Percentiles rank a stretch among this genome's conserved stretches.
These are phyloP conservation scores for Pagrus major DNA, from an alignment of 2,113 vertebrate genomes.

Conservation along the genomic window DNA sequence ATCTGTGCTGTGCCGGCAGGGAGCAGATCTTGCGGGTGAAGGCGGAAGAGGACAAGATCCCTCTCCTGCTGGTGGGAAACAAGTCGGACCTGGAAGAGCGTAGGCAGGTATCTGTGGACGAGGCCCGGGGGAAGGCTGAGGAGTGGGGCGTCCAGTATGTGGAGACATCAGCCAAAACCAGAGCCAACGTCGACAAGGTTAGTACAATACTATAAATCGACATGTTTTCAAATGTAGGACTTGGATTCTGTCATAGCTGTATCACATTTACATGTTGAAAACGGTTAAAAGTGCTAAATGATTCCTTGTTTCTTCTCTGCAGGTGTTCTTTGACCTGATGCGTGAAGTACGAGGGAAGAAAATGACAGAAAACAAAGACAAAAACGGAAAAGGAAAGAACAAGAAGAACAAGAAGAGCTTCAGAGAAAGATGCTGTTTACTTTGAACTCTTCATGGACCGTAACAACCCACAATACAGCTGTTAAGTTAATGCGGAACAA, in stretches of 20 bases:
- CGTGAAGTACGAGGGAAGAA: conserved; percentile 97
- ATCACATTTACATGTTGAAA: neutral
- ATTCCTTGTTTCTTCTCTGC: conserved; percentile 14
- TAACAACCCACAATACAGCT: conserved; percentile 33
- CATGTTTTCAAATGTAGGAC: neutral
- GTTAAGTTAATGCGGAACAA: conserved; percentile 35
- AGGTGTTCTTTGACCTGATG: conserved; percentile 99
- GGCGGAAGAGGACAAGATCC: conserved; percentile 82
- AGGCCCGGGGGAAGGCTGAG: conserved; percentile 76
- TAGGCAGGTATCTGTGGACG: conserved; percentile 77
- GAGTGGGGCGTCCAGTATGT: conserved; percentile 85
- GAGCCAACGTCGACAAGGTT: conserved; percentile 86
- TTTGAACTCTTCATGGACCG: conserved; percentile 79
- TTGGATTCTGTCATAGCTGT: neutral
- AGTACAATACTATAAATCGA: neutral
- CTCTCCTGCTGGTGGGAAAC: conserved; percentile 80
- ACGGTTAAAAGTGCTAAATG: neutral
- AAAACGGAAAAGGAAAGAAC: conserved; percentile 96
- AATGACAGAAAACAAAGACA: conserved; percentile 98
- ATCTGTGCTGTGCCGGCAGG: conserved; percentile 44
- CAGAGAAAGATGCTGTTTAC: conserved; percentile 96
- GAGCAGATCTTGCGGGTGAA: conserved; percentile 83
- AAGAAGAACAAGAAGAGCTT: conserved; percentile 97
- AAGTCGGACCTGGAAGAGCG: conserved; percentile 83
- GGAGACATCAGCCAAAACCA: conserved; percentile 85